Conservation (phyloP, 2,888 invertebrate species). For the Torymus tubicola region DNA sequence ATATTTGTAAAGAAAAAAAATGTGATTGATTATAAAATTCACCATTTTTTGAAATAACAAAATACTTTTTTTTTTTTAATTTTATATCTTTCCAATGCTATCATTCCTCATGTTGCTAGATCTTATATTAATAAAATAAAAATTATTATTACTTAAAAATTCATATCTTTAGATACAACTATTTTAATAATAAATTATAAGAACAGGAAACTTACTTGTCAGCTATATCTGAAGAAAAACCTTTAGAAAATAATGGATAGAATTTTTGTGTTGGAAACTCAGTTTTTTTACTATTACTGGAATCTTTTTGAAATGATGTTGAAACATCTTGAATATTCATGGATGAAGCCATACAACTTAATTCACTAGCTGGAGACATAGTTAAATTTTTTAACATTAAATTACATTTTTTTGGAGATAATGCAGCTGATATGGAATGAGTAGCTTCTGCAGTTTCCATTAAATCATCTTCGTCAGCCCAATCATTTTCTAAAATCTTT, state of each 20-base stretch:
- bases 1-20: no score
- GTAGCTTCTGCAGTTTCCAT: constrained; percentile 61
- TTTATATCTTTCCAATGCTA: no score
- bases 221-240: constrained; percentile 60
- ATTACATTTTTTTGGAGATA: constrained; percentile 63
- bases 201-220: constrained; percentile 63
- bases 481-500: constrained; percentile 73
- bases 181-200: constrained; percentile 16
- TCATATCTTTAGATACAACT: background rate
- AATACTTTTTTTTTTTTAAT: no score
- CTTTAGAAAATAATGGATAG: constrained; percentile 72
- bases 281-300: constrained; percentile 36
- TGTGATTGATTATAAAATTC: no score
- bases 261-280: constrained; percentile 59
- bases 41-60: no score
- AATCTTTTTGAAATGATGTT: constrained; percentile 56
- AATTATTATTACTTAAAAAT: background rate
- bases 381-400: constrained; percentile 62
- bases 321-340: constrained; percentile 76
- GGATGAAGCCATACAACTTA: constrained; percentile 78
- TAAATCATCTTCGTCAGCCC: constrained; percentile 71
- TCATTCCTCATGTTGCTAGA: no score
- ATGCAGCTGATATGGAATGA: constrained; percentile 24
- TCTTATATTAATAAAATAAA: constrained; percentile 9
- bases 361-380: constrained; percentile 78